Base-by-base conservation (phyloP, 2,797 vertebrate species). In the Danio kyathit region DNA sequence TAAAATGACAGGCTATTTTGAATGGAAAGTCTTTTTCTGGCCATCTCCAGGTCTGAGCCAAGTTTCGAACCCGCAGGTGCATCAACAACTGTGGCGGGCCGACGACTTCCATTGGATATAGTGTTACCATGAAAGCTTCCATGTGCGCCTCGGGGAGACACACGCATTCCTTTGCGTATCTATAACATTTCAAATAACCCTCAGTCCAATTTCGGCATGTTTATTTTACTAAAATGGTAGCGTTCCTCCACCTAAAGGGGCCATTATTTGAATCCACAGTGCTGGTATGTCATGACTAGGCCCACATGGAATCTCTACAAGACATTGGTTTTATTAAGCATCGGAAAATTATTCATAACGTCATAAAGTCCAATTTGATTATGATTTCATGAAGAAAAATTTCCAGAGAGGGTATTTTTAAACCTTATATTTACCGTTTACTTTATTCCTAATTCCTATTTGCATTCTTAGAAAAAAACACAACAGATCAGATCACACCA, bases 11-110 rank as follows among this genome's bases (percentile, higher is more conserved):
- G 66, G 76, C 65, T 85, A 79, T 85, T 85, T 78, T 84, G 61
- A 83, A 82, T 76, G 83, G 79, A 85, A 85, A 82, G 66, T 75
- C 64, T 80, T n/a, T 74, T 65, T 80, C 74, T 67, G 76, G 83
- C 73, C 64, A 82, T 83, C 72, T 81, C 74, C 71, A 49, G 56
- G 63, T 79, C 44, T 59, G 79, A 75, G 81, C 74, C 88, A 84
- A 73, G 72, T 80, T 73, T 84, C 41, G 63, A 86, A 80, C 52
- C 80, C 81, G 86, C 89, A 93, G 91, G 92, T 92, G 92, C 88
- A 89, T 88, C 89, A 83, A 88, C 89, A 90, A 88, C 75, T 77
- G 64, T 13, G 78, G 70, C 38, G 12, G 83, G 81, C 82, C 64
- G 72, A 78, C 64, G 17, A 66, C 79, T 80, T 76, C 73, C 74